Evolutionary conservation across 2,888 invertebrate species (phyloP).

Genomic region (Pogonocherus hispidulus): DNA sequence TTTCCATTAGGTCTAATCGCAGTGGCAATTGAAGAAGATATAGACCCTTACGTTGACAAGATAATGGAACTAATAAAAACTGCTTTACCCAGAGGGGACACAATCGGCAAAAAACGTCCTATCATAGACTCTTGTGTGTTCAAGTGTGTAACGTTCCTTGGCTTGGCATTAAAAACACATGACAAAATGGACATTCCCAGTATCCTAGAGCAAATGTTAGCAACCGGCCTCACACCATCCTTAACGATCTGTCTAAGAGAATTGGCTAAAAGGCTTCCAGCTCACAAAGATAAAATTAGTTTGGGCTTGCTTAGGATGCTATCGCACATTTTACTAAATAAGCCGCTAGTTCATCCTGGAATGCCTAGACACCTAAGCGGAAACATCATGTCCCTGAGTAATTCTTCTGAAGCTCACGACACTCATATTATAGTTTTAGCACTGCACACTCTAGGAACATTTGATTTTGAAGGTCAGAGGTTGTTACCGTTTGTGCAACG

Average conservation of each 20-base stretch:
- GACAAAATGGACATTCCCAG: slow-evolving; percentile 85
- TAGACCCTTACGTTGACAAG: slow-evolving; percentile 83
- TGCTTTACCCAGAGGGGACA: slow-evolving; percentile 78
- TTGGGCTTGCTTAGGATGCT: slow-evolving; percentile 93
- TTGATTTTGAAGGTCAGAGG: slow-evolving; percentile 90
- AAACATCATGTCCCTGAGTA: slow-evolving; percentile 70
- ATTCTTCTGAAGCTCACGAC: slow-evolving; percentile 75
- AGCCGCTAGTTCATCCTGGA: slow-evolving; percentile 85
- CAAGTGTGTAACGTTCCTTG: slow-evolving; percentile 92
- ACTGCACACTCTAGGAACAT: slow-evolving; percentile 90
- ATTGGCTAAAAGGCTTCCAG: slow-evolving; percentile 87
- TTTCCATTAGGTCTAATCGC: slow-evolving; percentile 75
- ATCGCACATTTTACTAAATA: slow-evolving; percentile 91
- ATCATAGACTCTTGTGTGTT: slow-evolving; percentile 91
- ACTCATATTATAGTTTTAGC: slow-evolving; percentile 91
- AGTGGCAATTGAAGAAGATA: slow-evolving; percentile 87
- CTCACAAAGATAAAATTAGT: slow-evolving; percentile 90
- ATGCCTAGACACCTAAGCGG: slow-evolving; percentile 76
- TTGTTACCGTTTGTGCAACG: slow-evolving; percentile 92
- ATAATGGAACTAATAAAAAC: slow-evolving; percentile 82
- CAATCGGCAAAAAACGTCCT: slow-evolving; percentile 81
- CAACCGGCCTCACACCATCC: slow-evolving; percentile 90
- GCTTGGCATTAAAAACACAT: slow-evolving; percentile 84
- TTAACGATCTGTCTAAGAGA: slow-evolving; percentile 93
- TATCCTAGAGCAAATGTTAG: slow-evolving; percentile 91